Percentiles rank a stretch among this genome's conserved stretches.
phyloP scores from a whole-genome alignment of 2,888 invertebrate genomes.

The Carabus problematicus region DNA sequence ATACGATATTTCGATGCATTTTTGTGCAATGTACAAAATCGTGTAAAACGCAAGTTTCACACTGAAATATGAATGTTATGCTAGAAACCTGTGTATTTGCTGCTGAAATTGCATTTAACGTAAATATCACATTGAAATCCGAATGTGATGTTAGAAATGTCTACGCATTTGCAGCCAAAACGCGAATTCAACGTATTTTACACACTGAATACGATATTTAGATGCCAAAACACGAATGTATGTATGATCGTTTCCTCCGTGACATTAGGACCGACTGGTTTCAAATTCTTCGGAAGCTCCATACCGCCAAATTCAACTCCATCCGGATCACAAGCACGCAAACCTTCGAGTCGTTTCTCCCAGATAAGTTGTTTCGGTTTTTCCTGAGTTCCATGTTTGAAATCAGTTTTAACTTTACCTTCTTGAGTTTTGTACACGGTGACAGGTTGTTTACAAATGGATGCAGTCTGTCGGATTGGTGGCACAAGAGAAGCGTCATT shows the following conservation, averaged over 20 bases:
- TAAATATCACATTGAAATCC: too few species aligned
- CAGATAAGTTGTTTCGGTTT: constrained; percentile 90
- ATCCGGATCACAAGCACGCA: constrained; percentile 87
- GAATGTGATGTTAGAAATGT: too few species aligned
- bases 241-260: constrained; percentile 89
- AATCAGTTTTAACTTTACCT: constrained; percentile 86
- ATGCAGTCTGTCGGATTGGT: constrained; percentile 96
- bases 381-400: constrained; percentile 91
- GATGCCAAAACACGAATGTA: too few species aligned
- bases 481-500: constrained; percentile 91
- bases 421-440: constrained; percentile 93
- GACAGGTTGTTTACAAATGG: constrained; percentile 98
- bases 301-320: constrained; percentile 84
- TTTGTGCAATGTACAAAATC: too few species aligned
- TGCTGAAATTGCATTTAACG: too few species aligned
- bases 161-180: too few species aligned
- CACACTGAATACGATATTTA: too few species aligned
- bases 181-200: too few species aligned
- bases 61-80: too few species aligned
- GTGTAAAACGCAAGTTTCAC: too few species aligned
- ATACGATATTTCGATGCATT: too few species aligned
- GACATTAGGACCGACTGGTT: constrained; percentile 84
- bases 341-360: constrained; percentile 81
- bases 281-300: constrained; percentile 83
- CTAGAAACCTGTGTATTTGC: too few species aligned